These are phyloP conservation scores for Prionailurus bengalensis DNA, from an alignment of 2,113 vertebrate species.

Conservation along the genomic window DNA sequence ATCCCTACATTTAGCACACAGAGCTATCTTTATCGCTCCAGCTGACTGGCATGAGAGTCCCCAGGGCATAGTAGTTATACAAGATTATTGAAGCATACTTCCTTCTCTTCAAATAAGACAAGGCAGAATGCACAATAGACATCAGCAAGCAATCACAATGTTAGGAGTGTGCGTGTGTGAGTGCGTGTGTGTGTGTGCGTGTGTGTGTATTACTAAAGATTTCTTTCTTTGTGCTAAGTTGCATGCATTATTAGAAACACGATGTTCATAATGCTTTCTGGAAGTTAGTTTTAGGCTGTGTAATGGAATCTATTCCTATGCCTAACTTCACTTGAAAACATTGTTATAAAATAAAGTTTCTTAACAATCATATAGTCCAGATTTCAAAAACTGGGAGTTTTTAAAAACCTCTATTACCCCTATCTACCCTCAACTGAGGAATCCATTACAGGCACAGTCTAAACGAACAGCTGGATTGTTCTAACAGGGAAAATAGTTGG, in stretches of 20 bases:
- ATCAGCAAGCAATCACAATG: slow-evolving; percentile 65
- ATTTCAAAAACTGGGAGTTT: background rate
- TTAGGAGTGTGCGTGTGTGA: background rate
- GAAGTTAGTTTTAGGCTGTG: background rate
- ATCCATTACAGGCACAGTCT: background rate
- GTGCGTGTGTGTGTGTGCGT: background rate
- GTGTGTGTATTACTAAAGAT: background rate
- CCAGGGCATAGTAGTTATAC: slow-evolving; percentile 61
- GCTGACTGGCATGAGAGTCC: slow-evolving; percentile 80
- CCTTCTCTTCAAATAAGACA: slow-evolving; percentile 61
- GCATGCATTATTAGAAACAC: background rate
- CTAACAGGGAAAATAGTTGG: background rate
- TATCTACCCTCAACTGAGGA: background rate
- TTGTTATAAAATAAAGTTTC: background rate
- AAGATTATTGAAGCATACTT: slow-evolving; percentile 63
- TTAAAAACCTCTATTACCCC: background rate
- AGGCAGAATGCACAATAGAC: slow-evolving; percentile 49
- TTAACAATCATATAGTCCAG: background rate
- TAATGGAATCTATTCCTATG: background rate
- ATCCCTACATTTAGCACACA: slow-evolving; percentile 58
- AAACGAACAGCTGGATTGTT: background rate
- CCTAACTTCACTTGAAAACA: slow-evolving; percentile 1
- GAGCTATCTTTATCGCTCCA: slow-evolving; percentile 76
- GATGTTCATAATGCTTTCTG: background rate
- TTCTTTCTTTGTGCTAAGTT: slow-evolving; percentile 31